Conservation (phyloP, 2,113 vertebrate genomes). For the Scatophagus argus region DNA sequence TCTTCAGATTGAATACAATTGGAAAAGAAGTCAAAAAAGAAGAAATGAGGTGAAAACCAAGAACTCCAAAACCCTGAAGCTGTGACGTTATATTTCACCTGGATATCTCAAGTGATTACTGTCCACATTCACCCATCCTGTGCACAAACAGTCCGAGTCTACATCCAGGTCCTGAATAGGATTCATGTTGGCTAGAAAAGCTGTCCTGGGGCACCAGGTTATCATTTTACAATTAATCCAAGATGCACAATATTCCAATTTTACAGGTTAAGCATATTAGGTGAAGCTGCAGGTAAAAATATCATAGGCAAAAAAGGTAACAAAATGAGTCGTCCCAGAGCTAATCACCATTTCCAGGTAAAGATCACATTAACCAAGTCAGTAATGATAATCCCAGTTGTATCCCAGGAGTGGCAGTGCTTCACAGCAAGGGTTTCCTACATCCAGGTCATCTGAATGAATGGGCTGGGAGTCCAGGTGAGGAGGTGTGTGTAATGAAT, state of each 20-base stretch:
- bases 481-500: background rate
- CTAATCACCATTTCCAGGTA: background rate
- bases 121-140: background rate
- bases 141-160: background rate
- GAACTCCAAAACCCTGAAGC: background rate
- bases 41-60: background rate
- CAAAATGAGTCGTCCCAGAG: background rate
- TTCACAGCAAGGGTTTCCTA: background rate
- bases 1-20: background rate
- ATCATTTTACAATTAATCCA: background rate
- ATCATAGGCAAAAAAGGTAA: background rate
- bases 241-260: background rate
- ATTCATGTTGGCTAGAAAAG: background rate
- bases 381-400: background rate
- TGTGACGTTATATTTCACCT: background rate
- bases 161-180: background rate
- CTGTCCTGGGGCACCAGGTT: background rate
- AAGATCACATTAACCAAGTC: too few species aligned
- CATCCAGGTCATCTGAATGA: background rate
- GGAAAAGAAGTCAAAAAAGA: background rate
- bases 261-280: background rate
- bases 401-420: background rate
- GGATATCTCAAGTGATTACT: background rate
- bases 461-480: constrained; percentile 15
- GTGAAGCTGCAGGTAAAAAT: background rate